Evolutionary conservation across 2,888 invertebrate genomes (phyloP).

Genomic region (Entomobrya multifasciata): DNA sequence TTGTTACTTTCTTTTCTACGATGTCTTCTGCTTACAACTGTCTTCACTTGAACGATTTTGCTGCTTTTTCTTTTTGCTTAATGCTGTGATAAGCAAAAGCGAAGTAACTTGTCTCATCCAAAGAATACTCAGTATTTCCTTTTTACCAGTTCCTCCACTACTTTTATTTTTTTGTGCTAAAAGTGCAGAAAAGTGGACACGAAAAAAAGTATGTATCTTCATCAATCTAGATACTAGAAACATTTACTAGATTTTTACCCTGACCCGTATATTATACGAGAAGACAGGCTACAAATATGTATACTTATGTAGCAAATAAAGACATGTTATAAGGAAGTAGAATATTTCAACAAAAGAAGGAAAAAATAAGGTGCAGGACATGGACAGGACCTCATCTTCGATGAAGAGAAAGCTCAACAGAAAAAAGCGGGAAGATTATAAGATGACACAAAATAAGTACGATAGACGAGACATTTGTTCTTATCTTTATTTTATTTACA

Average conservation of each 20-base stretch:
- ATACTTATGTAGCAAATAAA: background rate
- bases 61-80: constrained; percentile 37
- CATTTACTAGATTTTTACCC: constrained; percentile 20
- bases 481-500: constrained; percentile 22
- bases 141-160: constrained; percentile 52
- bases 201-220: constrained; percentile 51
- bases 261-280: background rate
- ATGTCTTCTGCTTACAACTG: constrained; percentile 29
- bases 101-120: constrained; percentile 58
- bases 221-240: constrained; percentile 49
- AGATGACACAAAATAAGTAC: background rate
- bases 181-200: constrained; percentile 66
- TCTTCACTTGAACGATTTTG: constrained; percentile 63
- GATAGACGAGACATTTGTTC: constrained; percentile 34
- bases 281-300: background rate
- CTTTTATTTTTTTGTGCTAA: constrained; percentile 62
- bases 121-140: constrained; percentile 63
- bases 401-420: constrained; percentile 32
- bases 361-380: constrained; percentile 58
- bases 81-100: constrained; percentile 64
- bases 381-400: constrained; percentile 36
- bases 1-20: constrained; percentile 30
- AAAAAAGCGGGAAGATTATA: constrained; percentile 3
- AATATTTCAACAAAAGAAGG: constrained; percentile 28
- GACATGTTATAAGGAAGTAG: no score